These are phyloP conservation scores for Eupeodes latifasciatus DNA, from an alignment of 2,888 invertebrate genomes.

Conservation along the genomic window DNA sequence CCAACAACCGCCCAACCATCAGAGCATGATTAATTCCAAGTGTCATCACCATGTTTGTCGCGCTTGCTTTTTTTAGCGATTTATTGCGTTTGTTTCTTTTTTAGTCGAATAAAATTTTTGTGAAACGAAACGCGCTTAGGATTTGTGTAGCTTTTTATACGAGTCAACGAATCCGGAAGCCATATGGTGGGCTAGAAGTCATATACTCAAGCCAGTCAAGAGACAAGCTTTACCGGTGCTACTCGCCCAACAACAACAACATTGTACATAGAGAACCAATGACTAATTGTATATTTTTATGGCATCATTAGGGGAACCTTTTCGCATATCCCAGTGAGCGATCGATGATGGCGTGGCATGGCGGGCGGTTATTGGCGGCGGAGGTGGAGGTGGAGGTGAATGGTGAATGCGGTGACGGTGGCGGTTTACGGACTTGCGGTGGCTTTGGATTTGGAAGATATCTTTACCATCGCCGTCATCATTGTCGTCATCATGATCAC, in stretches of 20 bases:
- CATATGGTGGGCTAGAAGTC: conserved; percentile 59
- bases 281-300: conserved; percentile 74
- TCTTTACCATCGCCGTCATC: conserved; percentile 66
- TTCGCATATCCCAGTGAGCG: conserved; percentile 65
- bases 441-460: conserved; percentile 70
- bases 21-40: conserved; percentile 68
- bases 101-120: conserved; percentile 52
- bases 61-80: conserved; percentile 26
- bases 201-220: background rate
- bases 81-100: background rate
- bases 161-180: conserved; percentile 71
- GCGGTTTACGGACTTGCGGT: conserved; percentile 53
- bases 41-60: conserved; percentile 63
- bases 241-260: background rate
- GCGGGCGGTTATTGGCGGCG: background rate
- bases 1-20: conserved; percentile 52
- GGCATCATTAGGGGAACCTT: conserved; percentile 73
- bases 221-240: conserved; percentile 40
- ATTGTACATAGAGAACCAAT: conserved; percentile 56
- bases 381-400: too few relatives aligned
- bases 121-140: conserved; percentile 31
- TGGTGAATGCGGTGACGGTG: conserved; percentile 11
- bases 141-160: background rate
- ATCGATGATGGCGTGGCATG: conserved; percentile 24
- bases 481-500: conserved; percentile 73